phyloP scores from a whole-genome alignment of 2,888 invertebrate genomes.

The Dorcus hopei region DNA sequence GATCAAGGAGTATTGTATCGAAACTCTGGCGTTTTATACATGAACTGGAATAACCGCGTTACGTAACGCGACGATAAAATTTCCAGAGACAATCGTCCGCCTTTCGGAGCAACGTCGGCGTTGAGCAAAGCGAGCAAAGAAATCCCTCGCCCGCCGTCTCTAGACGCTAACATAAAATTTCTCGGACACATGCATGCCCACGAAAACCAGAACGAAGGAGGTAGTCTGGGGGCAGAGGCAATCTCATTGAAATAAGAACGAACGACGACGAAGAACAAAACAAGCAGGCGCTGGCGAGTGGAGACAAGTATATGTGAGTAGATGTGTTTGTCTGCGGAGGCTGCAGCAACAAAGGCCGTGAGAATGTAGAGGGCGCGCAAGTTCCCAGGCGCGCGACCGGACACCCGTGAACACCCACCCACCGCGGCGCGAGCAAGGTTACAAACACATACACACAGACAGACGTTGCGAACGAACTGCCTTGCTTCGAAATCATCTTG shows the following conservation, averaged over 20 bases:
- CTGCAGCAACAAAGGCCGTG: slow-evolving; percentile 20
- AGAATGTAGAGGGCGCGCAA: slow-evolving; percentile 19
- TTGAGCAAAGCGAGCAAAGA: too few relatives aligned
- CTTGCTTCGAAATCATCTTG: not conserved
- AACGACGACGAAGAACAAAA: slow-evolving; percentile 17
- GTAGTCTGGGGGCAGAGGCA: slow-evolving; percentile 4
- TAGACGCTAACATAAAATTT: not conserved
- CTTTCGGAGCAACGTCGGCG: too few relatives aligned
- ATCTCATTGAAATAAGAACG: slow-evolving; percentile 16
- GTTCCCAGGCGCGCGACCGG: slow-evolving; percentile 20
- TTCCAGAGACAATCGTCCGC: too few relatives aligned
- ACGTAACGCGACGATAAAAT: too few relatives aligned
- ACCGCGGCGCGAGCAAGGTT: slow-evolving; percentile 18
- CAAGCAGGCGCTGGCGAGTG: slow-evolving; percentile 13
- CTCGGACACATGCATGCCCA: slow-evolving; percentile 5
- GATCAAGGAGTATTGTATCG: too few relatives aligned
- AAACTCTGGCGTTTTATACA: too few relatives aligned
- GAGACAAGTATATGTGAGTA: slow-evolving; percentile 12
- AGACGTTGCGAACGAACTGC: not conserved
- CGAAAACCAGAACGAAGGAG: slow-evolving; percentile 14
- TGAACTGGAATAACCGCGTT: too few relatives aligned
- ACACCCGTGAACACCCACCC: slow-evolving; percentile 21
- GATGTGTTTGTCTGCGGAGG: slow-evolving; percentile 18
- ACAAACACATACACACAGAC: slow-evolving; percentile 8
- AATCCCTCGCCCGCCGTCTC: not conserved